Base-by-base conservation (phyloP, 1,140 invertebrate genomes). In the Bombus haemorrhoidalis region DNA sequence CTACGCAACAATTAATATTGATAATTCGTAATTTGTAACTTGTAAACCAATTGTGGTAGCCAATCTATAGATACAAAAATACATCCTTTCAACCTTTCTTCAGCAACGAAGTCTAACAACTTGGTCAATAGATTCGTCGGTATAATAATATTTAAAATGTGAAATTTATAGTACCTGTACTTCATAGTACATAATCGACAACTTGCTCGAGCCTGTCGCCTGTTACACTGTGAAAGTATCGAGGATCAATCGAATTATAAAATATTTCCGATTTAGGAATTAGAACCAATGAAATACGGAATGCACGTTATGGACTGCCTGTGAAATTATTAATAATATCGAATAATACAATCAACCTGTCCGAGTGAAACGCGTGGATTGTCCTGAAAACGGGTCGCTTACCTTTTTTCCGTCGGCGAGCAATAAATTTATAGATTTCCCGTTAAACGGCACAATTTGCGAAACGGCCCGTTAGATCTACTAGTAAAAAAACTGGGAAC, bases 381-480 rank as follows among this genome's bases (percentile, higher is more conserved):
- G n/a, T 34, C 13, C 32, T 15, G 39, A 37, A 34, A 28, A 25
- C 10, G 37, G 47, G 8, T 32, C 64, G 75, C 32, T n/a, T 13
- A 12, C 10, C n/a, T 32, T 66, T 69, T 57, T 25, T 9, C 59
- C 18, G 37, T 32, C 25, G 2, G 43, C 28, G 59, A 71, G 74
- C 37, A 25, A 62, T 53, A 57, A 28, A 71, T 79, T 72, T 25
- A 73, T 74, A 28, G 34, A 41, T 68, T 13, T 25, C 59, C 39
- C 47, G 71, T 72, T 68, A 73, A 81, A 73, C 81, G 77, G 64
- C 64, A 71, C 84, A 71, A 89, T 89, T 78, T 62, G 69, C 81
- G 72, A 89, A 66, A 83, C 76, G 81, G 66, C 62, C 81, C 82
- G 87, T 87, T 81, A 73, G 41, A 73, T 66, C 69, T 47, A 41